Evolutionary conservation across 2,888 invertebrate genomes (phyloP), one percentile per base, ranked within the genome.

Genomic region (Lysandra bellargus): DNA sequence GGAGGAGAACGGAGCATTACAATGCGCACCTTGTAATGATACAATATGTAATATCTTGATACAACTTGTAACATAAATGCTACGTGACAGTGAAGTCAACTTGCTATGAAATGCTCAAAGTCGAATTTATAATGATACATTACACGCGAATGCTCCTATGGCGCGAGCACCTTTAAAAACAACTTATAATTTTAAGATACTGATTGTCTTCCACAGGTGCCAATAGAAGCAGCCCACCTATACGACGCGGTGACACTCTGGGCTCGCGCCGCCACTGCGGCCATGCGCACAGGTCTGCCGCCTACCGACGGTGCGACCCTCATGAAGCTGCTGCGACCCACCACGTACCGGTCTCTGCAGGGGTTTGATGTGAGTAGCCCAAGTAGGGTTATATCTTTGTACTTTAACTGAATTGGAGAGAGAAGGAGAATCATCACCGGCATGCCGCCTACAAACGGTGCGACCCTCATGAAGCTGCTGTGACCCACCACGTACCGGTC

Each of bases 191-290:
- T 37, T 37, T 37, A 37, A 37, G 37, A 37, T 37, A 37, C 40
- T 40, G 40, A 23, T 6, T 40, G 6, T 40, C 40, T n/a, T n/a
- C 23, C 61, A 61, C 85, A 97, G 97, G 97, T 97, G 0, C 97
- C 97, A 0, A 97, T 97, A 83, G 97, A 97, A 90, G 98, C 98
- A 0, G 97, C 97, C 0, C 97, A 98, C 87, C 95, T 98, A 0
- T 98, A 98, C 89, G 98, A 98, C 86, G 98, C 98, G 0, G 97
- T 99, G 2, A 96, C 96, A 88, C 96, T 98, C 79, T 98, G 98
- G 93, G 98, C 98, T 0, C 93, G 96, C 14, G 98, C 98, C 0
- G 95, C 98, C 23, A 96, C 97, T 0, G 97, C 97, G 79, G 95
- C 97, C 0, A 95, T 98, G 82, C 88, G 95, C 37, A 94, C 95